Evolutionary conservation across 2,113 vertebrate genomes (phyloP), one percentile per base, ranked within the genome.

Genomic region (Lontra canadensis): DNA sequence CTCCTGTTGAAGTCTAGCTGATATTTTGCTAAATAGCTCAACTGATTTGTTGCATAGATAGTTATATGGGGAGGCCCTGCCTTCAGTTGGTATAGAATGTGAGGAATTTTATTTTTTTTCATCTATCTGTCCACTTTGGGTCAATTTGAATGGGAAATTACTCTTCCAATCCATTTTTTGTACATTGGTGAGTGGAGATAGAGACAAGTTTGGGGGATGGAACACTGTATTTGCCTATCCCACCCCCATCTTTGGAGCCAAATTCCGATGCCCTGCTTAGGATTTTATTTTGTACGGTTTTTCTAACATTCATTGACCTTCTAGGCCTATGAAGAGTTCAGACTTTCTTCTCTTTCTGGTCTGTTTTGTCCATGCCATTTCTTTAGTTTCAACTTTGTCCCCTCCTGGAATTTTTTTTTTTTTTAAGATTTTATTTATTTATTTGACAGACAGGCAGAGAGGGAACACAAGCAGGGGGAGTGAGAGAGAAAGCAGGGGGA

Each of bases 181-280:
- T 12, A 44, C n/a, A 25, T 12, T 84, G n/a, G 6, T 84, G 65
- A 67, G 18, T 69, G 26, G 15, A 81, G 29, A 39, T 23, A 86
- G 55, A 59, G 42, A 39, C 4, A 36, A 25, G 15, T 47, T 7
- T 63, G 36, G n/a, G 12, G 29, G 39, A 52, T 47, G 13, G 3
- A 23, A 7, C 6, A 6, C 29, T 9, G 0, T 73, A 17, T 23
- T 23, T 49, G 17, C 7, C 7, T 65, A 4, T 1, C 3, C 17
- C 8, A 29, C 34, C 3, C 14, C 14, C 13, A 6, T 26, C 36
- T 26, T 74, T 71, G 67, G 20, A 63, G 6, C 6, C 18, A 63
- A 26, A 84, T 92, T 94, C 10, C 36, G 73, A 17, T 18, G 69
- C 26, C 93, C 2, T 59, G 17, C 23, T 69, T 34, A 79, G 6